Evolutionary conservation across 2,888 invertebrate genomes (phyloP), one percentile per base, ranked within the genome.

Genomic region (Sepiola atlantica): DNA sequence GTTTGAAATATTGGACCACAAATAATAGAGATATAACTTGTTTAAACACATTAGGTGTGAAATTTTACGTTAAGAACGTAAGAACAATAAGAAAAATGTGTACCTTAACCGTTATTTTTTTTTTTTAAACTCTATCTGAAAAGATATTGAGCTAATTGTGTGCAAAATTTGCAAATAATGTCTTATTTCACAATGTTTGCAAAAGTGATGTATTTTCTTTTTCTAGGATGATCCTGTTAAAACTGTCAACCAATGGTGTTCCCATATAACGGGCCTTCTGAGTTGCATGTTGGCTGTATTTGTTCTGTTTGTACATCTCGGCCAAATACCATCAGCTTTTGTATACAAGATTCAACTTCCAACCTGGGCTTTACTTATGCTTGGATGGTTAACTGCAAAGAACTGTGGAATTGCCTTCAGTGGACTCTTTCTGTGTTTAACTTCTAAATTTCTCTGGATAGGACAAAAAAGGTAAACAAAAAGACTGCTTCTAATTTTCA

Each of bases 391-490:
- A 24, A 95, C 94, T 55, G 92, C 24, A 55, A 93, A 95, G 21
- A 24, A 91, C 20, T 90, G 90, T 24, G n/a, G 94, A 10, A 35
- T 95, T 35, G 93, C 95, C 3, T 35, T 94, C 35, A 32, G 95
- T 32, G 95, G 95, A 14, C 91, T 96, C 92, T 77, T 94, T 18
- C 54, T 95, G 8, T 94, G 95, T 20, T 55, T 96, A 1, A 24
- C 94, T 20, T 95, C 96, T 0, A 96, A 96, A 94, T 94, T 96
- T 16, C 32, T 95, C 45, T 92, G 45, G 57, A 92, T 95, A 2
- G 95, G 95, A 90, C 95, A 94, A 94, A 93, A 95, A 61, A 95
- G 95, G 96, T 96, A 94, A 91, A 93, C 20, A 16, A 77, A 54
- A 45, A 45, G 8, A 45, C 45, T 45, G 45, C 4, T 45, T 45